A percentile compares a stretch with the other conserved stretches of the same genome.
Evolutionary conservation across 2,888 invertebrate genomes (phyloP).

Genomic region (Tupiocoris notatus): DNA sequence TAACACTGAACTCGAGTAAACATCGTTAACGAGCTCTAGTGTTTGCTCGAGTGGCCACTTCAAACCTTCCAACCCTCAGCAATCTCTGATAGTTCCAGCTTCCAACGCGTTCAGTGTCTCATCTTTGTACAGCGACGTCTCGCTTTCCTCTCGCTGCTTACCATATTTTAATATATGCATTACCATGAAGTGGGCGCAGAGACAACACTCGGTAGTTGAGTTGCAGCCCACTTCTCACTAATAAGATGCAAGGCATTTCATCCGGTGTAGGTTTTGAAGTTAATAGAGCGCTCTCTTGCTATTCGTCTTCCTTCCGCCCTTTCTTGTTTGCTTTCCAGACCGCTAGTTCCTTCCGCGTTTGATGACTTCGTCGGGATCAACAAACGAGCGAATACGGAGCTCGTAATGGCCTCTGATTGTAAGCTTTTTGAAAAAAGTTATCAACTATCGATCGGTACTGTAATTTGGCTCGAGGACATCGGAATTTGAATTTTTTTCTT

Average conservation of each 20-base stretch:
- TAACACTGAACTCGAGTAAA: constrained; percentile 19
- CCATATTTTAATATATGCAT: not conserved
- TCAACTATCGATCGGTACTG: too few species aligned
- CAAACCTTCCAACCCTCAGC: not conserved
- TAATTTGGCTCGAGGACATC: too few species aligned
- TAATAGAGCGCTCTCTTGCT: not conserved
- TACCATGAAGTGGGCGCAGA: not conserved
- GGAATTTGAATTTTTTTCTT: too few species aligned
- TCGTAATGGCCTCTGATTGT: too few species aligned
- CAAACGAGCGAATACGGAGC: not conserved
- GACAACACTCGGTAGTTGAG: not conserved
- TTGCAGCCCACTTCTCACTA: not conserved
- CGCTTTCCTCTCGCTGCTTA: not conserved
- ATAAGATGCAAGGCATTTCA: not conserved
- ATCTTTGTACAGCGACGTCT: not conserved
- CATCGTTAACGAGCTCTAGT: constrained; percentile 20
- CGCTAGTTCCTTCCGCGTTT: not conserved
- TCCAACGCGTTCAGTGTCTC: not conserved
- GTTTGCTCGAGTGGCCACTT: constrained; percentile 1
- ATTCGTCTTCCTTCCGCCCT: not conserved
- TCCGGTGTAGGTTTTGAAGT: not conserved
- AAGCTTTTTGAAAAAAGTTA: too few species aligned
- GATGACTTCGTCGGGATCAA: not conserved
- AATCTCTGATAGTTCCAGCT: not conserved
- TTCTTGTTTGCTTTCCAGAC: not conserved